phyloP scores from a whole-genome alignment of 2,797 vertebrate species.

The Phrynocephalus guinanensis region DNA sequence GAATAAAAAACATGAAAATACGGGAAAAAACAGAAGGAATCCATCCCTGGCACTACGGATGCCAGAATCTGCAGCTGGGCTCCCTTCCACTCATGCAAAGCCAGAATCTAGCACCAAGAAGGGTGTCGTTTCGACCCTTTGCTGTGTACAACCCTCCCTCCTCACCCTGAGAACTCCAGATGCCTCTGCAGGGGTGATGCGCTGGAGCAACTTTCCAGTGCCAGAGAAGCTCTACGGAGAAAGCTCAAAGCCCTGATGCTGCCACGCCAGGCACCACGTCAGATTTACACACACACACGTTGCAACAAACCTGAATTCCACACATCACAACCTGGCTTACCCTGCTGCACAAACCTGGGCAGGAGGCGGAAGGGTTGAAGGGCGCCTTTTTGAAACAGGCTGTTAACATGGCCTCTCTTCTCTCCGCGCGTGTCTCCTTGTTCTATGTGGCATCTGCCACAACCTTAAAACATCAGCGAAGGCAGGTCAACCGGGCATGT shows the following conservation, averaged over 20 bases:
- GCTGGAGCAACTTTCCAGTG: not conserved
- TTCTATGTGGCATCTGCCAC: not conserved
- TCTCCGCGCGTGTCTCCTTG: not conserved
- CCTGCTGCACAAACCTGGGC: not conserved
- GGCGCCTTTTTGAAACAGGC: accelerated
- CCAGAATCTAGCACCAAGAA: not conserved
- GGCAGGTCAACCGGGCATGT: not conserved
- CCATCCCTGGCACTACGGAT: no score
- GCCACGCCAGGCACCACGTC: not conserved
- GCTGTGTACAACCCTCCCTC: not conserved
- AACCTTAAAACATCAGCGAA: not conserved
- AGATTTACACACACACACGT: not conserved
- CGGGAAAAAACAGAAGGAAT: no score
- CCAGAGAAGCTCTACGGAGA: not conserved
- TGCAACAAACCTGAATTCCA: not conserved
- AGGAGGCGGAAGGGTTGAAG: not conserved
- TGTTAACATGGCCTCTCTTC: not conserved
- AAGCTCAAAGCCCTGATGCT: not conserved
- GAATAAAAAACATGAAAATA: no score
- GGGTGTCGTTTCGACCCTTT: no score
- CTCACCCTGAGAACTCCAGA: not conserved
- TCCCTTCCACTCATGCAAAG: not conserved
- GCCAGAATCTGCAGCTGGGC: no score
- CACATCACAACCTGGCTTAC: not conserved
- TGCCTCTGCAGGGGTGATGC: not conserved